Evolutionary conservation across 2,888 invertebrate genomes (phyloP).

Genomic region (Drosophila nr. medialis): DNA sequence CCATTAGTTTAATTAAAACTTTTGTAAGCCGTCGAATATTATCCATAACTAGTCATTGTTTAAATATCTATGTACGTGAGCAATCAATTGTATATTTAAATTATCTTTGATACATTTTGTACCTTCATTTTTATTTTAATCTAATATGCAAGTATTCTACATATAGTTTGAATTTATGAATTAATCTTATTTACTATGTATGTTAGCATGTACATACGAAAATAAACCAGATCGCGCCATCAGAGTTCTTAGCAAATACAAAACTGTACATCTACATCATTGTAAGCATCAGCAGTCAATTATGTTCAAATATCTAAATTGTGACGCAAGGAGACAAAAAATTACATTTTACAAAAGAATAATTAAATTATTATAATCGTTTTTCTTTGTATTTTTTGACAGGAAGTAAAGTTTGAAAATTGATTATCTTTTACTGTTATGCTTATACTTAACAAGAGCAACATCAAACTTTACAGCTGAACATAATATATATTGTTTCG

Average conservation of each 20-base stretch:
- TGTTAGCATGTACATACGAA: background rate
- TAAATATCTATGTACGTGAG: background rate
- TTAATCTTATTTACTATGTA: background rate
- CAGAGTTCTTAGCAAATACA: background rate
- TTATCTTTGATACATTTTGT: background rate
- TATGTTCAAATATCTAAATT: background rate
- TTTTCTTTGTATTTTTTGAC: background rate
- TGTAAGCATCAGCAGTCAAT: background rate
- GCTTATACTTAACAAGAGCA: background rate
- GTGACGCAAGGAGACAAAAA: background rate
- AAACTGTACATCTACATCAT: background rate
- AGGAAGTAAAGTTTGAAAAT: background rate
- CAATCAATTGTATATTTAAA: background rate
- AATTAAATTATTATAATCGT: background rate
- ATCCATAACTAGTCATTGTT: background rate
- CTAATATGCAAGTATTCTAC: constrained; percentile 1
- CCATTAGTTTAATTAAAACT: background rate
- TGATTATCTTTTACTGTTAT: background rate
- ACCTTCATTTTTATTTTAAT: constrained; percentile 1
- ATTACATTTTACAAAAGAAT: background rate
- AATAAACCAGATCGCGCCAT: constrained; percentile 2
- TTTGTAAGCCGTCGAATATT: background rate
- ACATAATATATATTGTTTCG: background rate
- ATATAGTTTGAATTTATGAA: background rate
- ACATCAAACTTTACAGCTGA: background rate